Conservation (phyloP, 2,113 vertebrate genomes). For the Crotophaga sulcirostris region DNA sequence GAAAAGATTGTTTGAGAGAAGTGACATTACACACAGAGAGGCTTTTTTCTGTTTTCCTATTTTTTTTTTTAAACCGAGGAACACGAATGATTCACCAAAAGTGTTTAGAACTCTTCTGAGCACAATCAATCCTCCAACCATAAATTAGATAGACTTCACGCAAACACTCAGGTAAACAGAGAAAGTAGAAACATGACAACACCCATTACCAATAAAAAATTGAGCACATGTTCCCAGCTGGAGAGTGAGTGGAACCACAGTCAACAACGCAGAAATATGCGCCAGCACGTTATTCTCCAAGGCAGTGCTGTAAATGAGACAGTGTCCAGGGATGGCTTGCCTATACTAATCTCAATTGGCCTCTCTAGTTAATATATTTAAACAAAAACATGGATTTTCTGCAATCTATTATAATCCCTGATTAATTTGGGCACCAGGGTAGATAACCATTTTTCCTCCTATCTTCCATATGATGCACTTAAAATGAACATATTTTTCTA, state of each 20-base stretch:
- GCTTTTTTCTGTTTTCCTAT: background rate
- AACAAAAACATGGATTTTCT: conserved; percentile 50
- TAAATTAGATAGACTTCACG: conserved; percentile 26
- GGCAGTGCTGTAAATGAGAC: conserved; percentile 60
- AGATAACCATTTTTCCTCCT: conserved; percentile 24
- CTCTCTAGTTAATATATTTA: conserved; percentile 55
- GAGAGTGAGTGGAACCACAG: conserved; percentile 56
- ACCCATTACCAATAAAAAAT: conserved; percentile 31
- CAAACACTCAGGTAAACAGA: conserved; percentile 60
- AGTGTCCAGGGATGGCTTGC: conserved; percentile 32
- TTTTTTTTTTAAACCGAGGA: background rate
- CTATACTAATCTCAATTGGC: conserved; percentile 46
- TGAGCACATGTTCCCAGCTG: conserved; percentile 24
- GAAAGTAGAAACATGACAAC: conserved; percentile 38
- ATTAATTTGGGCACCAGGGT: background rate
- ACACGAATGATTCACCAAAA: background rate
- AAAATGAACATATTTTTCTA: conserved; percentile 18
- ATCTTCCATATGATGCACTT: conserved; percentile 16
- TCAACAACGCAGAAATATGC: conserved; percentile 70
- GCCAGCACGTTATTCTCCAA: conserved; percentile 46
- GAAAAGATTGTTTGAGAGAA: background rate
- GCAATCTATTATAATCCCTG: conserved; percentile 27
- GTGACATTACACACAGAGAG: background rate
- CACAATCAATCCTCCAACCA: conserved; percentile 3
- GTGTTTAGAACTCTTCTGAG: conserved; percentile 34